A percentile compares a stretch with the other conserved stretches of the same genome.
Conservation (phyloP, 2,888 invertebrate species). For the Augochlorella aurata region DNA sequence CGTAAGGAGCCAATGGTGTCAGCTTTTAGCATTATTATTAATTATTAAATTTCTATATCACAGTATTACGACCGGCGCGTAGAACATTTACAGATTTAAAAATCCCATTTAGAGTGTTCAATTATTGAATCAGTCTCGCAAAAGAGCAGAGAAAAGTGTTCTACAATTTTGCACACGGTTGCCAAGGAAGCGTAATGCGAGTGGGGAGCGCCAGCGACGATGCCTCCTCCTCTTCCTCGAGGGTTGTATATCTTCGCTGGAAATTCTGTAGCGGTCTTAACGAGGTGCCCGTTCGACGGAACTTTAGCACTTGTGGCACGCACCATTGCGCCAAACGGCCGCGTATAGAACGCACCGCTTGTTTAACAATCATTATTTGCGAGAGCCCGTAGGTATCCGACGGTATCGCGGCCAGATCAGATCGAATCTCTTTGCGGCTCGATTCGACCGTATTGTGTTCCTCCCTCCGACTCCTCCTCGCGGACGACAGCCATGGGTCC, state of each 20-base stretch:
- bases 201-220: background rate
- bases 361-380: conserved; percentile 80
- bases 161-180: conserved; percentile 25
- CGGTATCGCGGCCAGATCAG: conserved; percentile 71
- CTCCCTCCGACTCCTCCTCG: conserved; percentile 18
- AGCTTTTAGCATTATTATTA: no score
- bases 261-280: conserved; percentile 72
- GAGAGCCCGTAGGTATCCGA: conserved; percentile 68
- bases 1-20: no score
- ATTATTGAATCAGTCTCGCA: background rate
- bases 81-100: no score
- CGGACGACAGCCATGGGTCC: conserved; percentile 54
- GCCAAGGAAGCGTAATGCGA: conserved; percentile 13
- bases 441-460: conserved; percentile 63
- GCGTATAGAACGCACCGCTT: conserved; percentile 67
- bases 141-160: background rate
- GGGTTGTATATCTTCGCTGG: conserved; percentile 54
- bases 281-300: conserved; percentile 70
- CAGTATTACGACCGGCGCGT: no score
- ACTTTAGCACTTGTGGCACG: conserved; percentile 71
- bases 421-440: conserved; percentile 70
- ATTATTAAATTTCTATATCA: no score
- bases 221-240: background rate
- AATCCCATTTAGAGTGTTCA: no score
- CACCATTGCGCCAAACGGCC: conserved; percentile 66